These are phyloP conservation scores for Lycocorax pyrrhopterus DNA, from an alignment of 2,113 vertebrate genomes.

Conservation along the genomic window DNA sequence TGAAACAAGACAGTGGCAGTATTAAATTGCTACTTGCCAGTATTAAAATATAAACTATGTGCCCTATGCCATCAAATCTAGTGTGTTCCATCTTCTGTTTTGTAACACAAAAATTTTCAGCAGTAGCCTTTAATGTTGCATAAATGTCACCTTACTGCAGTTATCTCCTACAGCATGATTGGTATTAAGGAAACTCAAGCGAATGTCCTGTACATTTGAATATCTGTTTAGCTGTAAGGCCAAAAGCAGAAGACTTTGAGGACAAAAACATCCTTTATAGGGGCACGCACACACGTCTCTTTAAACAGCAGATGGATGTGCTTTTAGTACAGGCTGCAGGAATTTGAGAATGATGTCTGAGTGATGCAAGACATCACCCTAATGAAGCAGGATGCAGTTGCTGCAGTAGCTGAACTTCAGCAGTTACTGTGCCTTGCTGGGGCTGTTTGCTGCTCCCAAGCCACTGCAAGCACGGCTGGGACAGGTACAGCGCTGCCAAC, in stretches of 20 bases:
- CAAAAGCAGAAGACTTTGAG: neutral
- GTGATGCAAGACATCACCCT: neutral
- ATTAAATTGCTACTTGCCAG: neutral
- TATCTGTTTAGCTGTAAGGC: neutral
- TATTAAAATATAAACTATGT: neutral
- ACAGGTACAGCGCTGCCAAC: rapidly evolving
- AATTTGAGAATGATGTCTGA: neutral
- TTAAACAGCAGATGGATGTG: neutral
- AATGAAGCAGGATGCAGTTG: neutral
- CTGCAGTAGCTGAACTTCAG: neutral
- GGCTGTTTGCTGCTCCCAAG: neutral
- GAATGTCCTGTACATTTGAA: neutral
- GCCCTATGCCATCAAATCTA: neutral
- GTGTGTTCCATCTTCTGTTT: neutral
- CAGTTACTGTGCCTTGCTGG: neutral
- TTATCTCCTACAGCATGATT: neutral
- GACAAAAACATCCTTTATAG: neutral
- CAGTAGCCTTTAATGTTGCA: neutral
- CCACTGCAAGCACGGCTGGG: neutral
- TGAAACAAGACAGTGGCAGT: neutral
- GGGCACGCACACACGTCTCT: neutral
- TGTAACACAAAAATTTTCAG: neutral
- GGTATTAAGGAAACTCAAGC: neutral
- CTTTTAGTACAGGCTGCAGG: neutral
- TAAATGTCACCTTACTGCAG: neutral